Evolutionary conservation across 2,888 invertebrate species (phyloP), one percentile per base, ranked within the genome.

Genomic region (Muscina levida): DNA sequence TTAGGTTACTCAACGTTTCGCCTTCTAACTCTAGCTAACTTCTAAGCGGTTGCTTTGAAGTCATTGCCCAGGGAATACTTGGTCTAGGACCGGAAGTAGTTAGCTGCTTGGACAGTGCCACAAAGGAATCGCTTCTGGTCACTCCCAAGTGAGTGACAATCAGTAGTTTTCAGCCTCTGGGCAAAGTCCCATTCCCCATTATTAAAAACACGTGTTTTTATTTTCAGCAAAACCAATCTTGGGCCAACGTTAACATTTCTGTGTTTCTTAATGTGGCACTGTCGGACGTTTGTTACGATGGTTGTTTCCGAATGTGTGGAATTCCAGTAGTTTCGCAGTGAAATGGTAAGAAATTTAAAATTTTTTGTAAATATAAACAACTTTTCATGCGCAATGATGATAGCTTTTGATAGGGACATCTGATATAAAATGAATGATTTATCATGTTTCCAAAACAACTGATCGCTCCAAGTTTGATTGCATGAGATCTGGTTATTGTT

Each of bases 401-500:
- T 24, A 76, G 10, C n/a, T 26, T 73, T 51, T 53, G 83, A 83
- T 83, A 80, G 83, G 83, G 82, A 82, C 83, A 82, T 68, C 81
- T 82, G 80, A 83, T 57, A 37, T 19, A 51, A 11, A 66, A 70
- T 82, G 79, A 79, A 26, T 6, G 82, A 82, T 80, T 82, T 78
- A 78, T 82, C 80, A 26, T 66, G 46, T 42, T 10, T 56, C 56
- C 15, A 24, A 77, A 67, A 67, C 4, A 1, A 24, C 67, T 67
- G 67, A 72, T 17, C 48, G 24, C 10, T 15, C 48, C 10, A 3
- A 15, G 22, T 1, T 11, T 10, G n/a, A 44, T 44, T 44, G 11
- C 44, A 44, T n/a, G n/a, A 11, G 17, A 46, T 2, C 15, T n/a
- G 4, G 2, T 46, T 46, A 46, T 17, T 15, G n/a, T n/a, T n/a